Conservation (phyloP, 2,113 vertebrate species). For the Pogona vitticeps region DNA sequence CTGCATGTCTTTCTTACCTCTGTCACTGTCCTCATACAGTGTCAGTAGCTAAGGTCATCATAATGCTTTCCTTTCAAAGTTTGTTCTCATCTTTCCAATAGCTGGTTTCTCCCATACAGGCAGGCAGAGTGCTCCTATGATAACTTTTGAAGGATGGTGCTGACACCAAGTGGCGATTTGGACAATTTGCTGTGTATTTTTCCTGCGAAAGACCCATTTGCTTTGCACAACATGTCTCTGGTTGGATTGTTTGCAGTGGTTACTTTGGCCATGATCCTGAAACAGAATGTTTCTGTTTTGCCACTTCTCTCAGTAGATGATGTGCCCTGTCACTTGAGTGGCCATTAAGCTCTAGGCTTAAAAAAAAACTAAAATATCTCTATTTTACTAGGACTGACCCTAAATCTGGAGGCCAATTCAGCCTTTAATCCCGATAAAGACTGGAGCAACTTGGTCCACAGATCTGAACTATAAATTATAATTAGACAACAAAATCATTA, state of each 20-base stretch:
- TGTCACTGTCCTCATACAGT: neutral
- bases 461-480: too few species aligned
- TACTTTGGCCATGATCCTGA: neutral
- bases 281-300: neutral
- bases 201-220: neutral
- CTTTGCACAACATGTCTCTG: neutral
- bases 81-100: neutral
- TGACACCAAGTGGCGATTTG: conserved; percentile 46
- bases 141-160: neutral
- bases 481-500: too few species aligned
- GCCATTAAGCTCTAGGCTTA: too few species aligned
- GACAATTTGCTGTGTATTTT: neutral
- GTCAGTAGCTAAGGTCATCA: neutral
- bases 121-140: neutral
- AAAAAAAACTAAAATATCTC: too few species aligned
- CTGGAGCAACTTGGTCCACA: too few species aligned
- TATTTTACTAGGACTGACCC: too few species aligned
- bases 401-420: too few species aligned
- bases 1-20: neutral
- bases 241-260: neutral
- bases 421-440: too few species aligned
- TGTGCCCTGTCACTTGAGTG: too few species aligned
- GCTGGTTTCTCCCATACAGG: rapidly evolving
- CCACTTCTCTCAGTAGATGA: too few species aligned
- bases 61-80: too few species aligned